Evolutionary conservation across 1,140 invertebrate genomes (phyloP), one percentile per base, ranked within the genome.

Genomic region (Papilio aristodemus): DNA sequence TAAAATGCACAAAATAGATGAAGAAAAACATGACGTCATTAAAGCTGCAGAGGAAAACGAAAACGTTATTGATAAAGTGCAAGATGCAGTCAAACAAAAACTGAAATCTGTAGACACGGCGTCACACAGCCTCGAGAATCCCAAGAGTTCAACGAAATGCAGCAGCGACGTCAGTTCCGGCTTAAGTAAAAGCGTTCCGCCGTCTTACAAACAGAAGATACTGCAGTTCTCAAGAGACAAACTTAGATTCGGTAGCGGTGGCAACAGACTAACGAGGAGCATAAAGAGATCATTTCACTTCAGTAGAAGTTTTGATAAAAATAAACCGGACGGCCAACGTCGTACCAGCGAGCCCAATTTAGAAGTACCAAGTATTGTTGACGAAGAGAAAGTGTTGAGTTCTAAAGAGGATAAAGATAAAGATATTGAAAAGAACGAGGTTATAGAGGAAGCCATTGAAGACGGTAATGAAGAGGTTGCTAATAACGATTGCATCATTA

Each of bases 141-240:
- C 89, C 7, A 91, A 91, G 71, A 90, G 84, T 75, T 87, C 89
- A 10, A 87, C 85, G 0, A 91, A 90, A 77, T 91, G 85, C 43
- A 90, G 85, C 22, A 89, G 83, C 68, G 88, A 89, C 67, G 74
- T 91, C 8, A 90, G 87, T 77, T 86, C 90, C 8, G 88, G 85
- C 7, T 74, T 92, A 0, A 92, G 91, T 68, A 92, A 89, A 76
- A 92, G 91, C 83, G 92, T 92, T 4, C 91, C 92, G 10, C 91
- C 90, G 0, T 92, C 90, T 6, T 92, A 92, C 63, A 92, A 92
- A 70, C 90, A 92, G 72, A 92, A 92, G 70, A 41, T 92, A 67
- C 69, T 92, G 39, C 91, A 92, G 69, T 92, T 92, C 69, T 92
- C 91, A 1, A 86, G 84, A 71, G 91, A 92, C 60, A 92, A 92